phyloP scores from a whole-genome alignment of 2,113 vertebrate genomes.

The Vulpes vulpes region DNA sequence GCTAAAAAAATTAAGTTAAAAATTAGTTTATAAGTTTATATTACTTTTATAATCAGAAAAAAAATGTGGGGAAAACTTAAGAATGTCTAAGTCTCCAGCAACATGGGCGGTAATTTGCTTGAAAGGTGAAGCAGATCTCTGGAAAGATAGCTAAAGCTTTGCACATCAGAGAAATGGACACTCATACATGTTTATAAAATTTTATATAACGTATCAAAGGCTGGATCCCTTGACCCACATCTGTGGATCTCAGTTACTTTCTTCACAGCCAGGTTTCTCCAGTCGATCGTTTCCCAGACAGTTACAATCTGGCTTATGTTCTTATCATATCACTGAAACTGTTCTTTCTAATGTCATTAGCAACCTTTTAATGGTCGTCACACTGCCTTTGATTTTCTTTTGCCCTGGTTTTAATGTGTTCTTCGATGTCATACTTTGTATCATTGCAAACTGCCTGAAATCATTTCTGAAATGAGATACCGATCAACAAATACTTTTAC shows the following conservation, averaged over 20 bases:
- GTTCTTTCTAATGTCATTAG: not conserved
- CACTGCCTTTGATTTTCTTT: not conserved
- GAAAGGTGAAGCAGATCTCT: not conserved
- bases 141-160: not conserved
- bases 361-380: not conserved
- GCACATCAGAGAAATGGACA: not conserved
- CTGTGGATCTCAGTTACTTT: not conserved
- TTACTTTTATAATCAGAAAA: slow-evolving; percentile 1
- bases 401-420: not conserved
- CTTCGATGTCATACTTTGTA: not conserved
- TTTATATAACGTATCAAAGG: fast-evolving
- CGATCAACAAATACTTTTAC: not conserved
- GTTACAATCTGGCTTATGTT: not conserved
- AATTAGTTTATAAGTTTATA: not conserved
- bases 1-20: not conserved
- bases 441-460: not conserved
- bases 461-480: not conserved
- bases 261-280: not conserved
- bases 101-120: not conserved
- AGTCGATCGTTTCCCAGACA: not conserved
- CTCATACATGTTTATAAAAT: not conserved
- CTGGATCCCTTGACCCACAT: not conserved
- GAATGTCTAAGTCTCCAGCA: not conserved
- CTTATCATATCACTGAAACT: not conserved
- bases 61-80: not conserved